Evolutionary conservation across 2,888 invertebrate species (phyloP), one percentile per base, ranked within the genome.

Genomic region (Cantharis rufa): DNA sequence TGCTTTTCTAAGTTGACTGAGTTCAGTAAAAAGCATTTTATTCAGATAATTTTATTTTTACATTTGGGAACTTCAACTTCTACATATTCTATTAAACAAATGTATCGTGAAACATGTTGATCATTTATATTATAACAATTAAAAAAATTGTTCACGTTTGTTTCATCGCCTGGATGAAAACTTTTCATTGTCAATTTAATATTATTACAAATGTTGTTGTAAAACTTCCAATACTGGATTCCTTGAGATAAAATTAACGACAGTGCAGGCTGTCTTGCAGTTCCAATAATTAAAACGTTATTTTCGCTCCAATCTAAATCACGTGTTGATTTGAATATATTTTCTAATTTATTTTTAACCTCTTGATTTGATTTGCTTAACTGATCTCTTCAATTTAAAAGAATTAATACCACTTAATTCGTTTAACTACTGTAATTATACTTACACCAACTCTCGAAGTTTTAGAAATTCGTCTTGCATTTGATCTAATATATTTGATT

Each of bases 391-490:
- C 70, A 86, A 85, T 61, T 72, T 63, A 9, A 10, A 64, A 21
- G 13, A 28, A n/a, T 28, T 69, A 69, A 15, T 69, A 32, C 13
- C 48, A 66, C 28, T 24, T 7, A n/a, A 11, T 27, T 9, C 10
- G 10, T 63, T 13, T 28, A 28, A 28, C 27, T 24, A 48, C 13
- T 32, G 3, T 11, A 28, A 11, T 15, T 2, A 66, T 18, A 80
- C 83, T 81, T 82, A 87, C 87, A 85, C 80, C 27, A 82, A 74
- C 24, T 75, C 77, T 79, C 82, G 84, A 15, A 87, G 74, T 80
- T 88, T 88, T 85, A 82, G 87, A 87, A 89, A 83, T 84, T 90
- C 89, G 64, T 85, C 87, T 80, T 88, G 88, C 69, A 91, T 89
- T 81, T 89, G 88, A 71, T 82, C 83, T 79, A 89, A 86, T 77